These are phyloP conservation scores for Vultur gryphus DNA, from an alignment of 2,797 vertebrate genomes.

Conservation along the genomic window DNA sequence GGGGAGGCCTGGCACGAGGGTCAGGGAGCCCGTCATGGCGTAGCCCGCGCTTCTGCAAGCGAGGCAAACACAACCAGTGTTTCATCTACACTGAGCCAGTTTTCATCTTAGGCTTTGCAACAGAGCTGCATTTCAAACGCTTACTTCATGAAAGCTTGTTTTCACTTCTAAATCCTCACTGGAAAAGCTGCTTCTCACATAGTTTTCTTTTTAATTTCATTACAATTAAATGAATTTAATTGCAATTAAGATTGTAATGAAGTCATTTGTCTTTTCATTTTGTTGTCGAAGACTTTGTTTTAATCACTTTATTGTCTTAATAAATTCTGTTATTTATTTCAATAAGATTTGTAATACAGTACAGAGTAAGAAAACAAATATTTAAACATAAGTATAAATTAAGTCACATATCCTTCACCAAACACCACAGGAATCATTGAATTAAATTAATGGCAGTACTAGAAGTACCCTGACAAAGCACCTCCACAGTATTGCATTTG, in stretches of 20 bases:
- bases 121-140: not conserved
- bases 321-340: not conserved
- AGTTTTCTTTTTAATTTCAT: not conserved
- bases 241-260: not conserved
- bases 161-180: not conserved
- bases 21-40: rapidly evolving
- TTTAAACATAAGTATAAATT: not conserved
- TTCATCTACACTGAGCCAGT: not conserved
- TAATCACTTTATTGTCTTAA: not conserved
- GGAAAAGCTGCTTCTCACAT: not conserved
- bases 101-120: not conserved
- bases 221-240: not conserved
- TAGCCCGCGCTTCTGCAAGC: rapidly evolving
- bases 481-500: too few relatives aligned
- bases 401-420: not conserved
- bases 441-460: not conserved
- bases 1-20: not conserved
- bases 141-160: not conserved
- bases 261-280: not conserved
- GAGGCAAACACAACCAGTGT: rapidly evolving
- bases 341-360: not conserved
- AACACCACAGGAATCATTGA: not conserved
- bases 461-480: not conserved
- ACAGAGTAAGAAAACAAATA: not conserved
- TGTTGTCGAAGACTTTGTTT: not conserved